Evolutionary conservation across 2,797 vertebrate genomes (phyloP), one percentile per base, ranked within the genome.

Genomic region (Hoplostethus atlanticus): DNA sequence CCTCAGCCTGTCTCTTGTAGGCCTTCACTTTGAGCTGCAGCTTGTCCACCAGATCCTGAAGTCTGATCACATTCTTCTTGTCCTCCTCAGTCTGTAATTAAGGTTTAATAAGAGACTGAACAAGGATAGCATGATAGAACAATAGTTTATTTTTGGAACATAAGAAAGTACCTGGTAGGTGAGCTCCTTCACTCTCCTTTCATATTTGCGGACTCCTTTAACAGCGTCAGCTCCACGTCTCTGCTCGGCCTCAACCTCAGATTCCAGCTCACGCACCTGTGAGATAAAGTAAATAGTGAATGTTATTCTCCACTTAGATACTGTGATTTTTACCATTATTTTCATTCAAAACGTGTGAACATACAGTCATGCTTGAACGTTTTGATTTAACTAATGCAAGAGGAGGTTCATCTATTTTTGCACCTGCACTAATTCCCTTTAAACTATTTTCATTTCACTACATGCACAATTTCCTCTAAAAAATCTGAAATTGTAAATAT

Each of bases 21-120:
- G 95, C 59, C 69, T 97, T 97, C 64, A 97, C 96, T 90, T 97
- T 98, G 51, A 96, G 72, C 62, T 98, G 96, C 69, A 98, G 91
- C 75, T 97, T 98, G 88, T 97, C 94, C 16, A 97, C 96, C 58
- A 96, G 86, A 71, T 95, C 95, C 51, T 96, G 95, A 60, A 96
- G 94, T 64, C 96, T 94, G 38, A 93, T 88, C 25, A 95, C 69
- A 78, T 96, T 96, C 90, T 96, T 96, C 71, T 93, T 86, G 75
- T 97, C 95, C 89, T 97, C 96, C 64, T 97, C 96, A 60, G 84
- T 77, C 86, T 21, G 21, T 21, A 21, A 21, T 21, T 21, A 21
- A 21, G 21, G 21, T 21, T 21, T 21, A 21, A 21, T 21, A 21
- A 21, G 21, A 21, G 21, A 21, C 21, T 21, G 2, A 34, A 6